Conservation (phyloP, 2,797 vertebrate genomes). For the Cossypha dichroa region DNA sequence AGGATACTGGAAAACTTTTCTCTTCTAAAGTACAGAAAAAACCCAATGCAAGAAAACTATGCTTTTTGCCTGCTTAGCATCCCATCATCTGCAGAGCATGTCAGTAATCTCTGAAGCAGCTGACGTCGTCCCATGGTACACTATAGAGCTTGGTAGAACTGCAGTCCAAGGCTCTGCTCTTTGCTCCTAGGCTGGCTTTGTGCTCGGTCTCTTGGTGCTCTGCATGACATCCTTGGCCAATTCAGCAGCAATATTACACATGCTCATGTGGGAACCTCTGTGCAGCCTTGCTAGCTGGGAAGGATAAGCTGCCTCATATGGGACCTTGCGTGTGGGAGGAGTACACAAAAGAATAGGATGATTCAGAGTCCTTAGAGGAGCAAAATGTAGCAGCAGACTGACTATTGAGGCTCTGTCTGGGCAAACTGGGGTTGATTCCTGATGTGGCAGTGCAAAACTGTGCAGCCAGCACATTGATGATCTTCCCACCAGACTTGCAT, state of each 20-base stretch:
- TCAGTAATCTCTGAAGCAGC: neutral
- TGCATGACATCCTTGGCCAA: neutral
- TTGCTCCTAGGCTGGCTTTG: slow-evolving; percentile 9
- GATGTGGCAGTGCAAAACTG: neutral
- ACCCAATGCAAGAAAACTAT: neutral
- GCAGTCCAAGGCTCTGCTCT: neutral
- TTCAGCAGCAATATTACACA: slow-evolving; percentile 31
- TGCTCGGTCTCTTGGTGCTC: neutral
- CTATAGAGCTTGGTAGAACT: neutral
- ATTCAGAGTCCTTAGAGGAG: slow-evolving; percentile 41
- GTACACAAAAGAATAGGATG: slow-evolving; percentile 3
- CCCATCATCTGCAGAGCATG: neutral
- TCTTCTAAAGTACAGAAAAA: neutral
- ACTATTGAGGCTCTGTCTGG: neutral
- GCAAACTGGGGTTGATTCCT: neutral
- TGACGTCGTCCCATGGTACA: neutral
- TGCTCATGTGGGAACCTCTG: neutral
- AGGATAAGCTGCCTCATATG: neutral
- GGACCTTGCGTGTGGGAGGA: slow-evolving; percentile 45
- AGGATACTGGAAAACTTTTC: neutral
- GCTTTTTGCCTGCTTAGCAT: neutral
- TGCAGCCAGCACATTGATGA: neutral
- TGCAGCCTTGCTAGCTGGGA: neutral
- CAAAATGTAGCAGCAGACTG: neutral
- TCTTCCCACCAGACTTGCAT: neutral